Evolutionary conservation across 2,888 invertebrate genomes (phyloP), one percentile per base, ranked within the genome.

Genomic region (Achlya flavicornis): DNA sequence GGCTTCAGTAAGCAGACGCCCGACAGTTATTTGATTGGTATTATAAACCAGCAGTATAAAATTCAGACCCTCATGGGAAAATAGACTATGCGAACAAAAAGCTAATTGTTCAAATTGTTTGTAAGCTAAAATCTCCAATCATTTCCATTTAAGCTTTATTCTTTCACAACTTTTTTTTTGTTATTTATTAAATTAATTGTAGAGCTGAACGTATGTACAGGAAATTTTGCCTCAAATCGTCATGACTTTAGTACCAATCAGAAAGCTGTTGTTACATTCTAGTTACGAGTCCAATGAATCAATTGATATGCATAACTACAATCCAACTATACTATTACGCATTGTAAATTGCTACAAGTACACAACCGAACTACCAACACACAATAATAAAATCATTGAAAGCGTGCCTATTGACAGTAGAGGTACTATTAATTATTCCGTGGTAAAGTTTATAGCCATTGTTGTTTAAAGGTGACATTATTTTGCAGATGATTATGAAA

Each of bases 241-340:
- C 46, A 11, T 66, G 68, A 76, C 78, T 76, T 74, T 77, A 72
- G 71, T 33, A 33, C 4, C 33, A n/a, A 73, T 75, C 74, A 75
- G 70, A 69, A 74, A 71, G 66, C 76, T 79, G 73, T 67, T 73
- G 80, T 77, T 76, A 80, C 83, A 78, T 71, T 78, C 81, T 83
- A 73, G 83, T 83, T 85, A 77, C 77, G 75, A 71, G 75, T 78
- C 73, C 77, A 79, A 80, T 84, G 76, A 79, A 79, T 78, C 88
- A 88, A 89, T 90, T 90, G 87, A 79, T 83, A 85, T 84, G 80
- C 81, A 80, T 73, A 77, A 75, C 77, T 71, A 71, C 75, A 78
- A 72, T 73, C 70, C 72, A 76, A 74, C 66, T 78, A 71, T 64
- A 66, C 64, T 66, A 71, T 69, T 67, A 65, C 71, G 75, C 73